phyloP scores from a whole-genome alignment of 2,888 invertebrate genomes.

The Caenorhabditis sp. region DNA sequence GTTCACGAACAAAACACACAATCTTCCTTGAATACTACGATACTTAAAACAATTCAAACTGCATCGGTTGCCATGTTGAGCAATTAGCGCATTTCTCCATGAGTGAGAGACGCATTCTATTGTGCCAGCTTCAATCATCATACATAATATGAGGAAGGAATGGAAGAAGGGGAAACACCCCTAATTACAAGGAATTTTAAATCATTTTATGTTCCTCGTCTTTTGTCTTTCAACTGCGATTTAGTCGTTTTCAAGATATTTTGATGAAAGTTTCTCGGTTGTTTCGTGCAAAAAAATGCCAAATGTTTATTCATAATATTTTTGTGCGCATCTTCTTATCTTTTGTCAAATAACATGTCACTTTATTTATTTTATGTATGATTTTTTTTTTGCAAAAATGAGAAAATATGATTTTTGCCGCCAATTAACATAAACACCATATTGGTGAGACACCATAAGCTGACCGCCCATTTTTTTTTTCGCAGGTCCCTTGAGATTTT shows the following conservation, averaged over 20 bases:
- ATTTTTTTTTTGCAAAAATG: too few relatives aligned
- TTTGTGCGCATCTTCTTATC: constrained; percentile 1
- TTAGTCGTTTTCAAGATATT: too few relatives aligned
- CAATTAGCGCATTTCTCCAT: neutral
- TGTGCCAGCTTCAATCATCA: neutral
- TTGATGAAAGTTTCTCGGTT: too few relatives aligned
- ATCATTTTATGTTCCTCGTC: neutral
- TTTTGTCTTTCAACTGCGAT: neutral
- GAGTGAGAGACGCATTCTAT: neutral
- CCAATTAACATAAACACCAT: neutral
- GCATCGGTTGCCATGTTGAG: neutral
- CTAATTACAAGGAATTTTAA: neutral
- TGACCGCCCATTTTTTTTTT: neutral
- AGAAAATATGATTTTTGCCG: too few relatives aligned
- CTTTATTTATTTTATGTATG: neutral
- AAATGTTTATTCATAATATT: neutral
- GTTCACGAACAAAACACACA: too few relatives aligned
- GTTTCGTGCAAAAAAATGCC: neutral
- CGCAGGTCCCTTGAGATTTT: neutral
- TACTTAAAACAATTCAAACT: neutral
- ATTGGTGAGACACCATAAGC: neutral
- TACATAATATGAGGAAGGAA: neutral
- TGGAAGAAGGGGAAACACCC: neutral
- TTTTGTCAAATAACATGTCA: neutral
- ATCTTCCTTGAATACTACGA: too few relatives aligned